These are phyloP conservation scores for Tamandua tetradactyla DNA, from an alignment of 2,797 vertebrate species.

Conservation along the genomic window DNA sequence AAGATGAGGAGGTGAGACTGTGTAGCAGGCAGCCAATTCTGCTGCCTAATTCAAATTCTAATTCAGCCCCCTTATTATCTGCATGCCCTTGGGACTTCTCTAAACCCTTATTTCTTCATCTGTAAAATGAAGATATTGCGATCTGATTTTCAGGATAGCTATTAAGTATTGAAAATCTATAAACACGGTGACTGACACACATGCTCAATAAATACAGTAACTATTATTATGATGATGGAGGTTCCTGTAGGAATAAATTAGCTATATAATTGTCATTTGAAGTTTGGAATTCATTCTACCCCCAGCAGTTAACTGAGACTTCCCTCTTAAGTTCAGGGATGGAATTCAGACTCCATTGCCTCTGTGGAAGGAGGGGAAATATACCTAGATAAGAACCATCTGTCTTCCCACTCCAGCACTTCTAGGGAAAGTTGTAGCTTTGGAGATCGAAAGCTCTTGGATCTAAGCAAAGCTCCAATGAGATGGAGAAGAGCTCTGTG, in stretches of 20 bases:
- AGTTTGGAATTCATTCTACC: neutral
- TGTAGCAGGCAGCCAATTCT: no score
- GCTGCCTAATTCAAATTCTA: neutral
- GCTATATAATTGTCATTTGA: neutral
- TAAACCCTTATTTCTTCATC: constrained; percentile 7
- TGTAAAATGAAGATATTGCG: constrained; percentile 24
- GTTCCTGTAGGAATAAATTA: neutral
- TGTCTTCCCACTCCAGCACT: neutral
- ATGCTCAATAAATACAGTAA: constrained; percentile 12
- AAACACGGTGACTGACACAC: neutral
- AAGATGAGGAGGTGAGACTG: neutral
- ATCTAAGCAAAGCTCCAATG: neutral
- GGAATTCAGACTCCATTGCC: constrained; percentile 18
- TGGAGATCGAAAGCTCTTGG: neutral
- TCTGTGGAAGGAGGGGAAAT: neutral
- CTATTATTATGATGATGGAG: neutral
- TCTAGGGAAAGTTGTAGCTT: neutral
- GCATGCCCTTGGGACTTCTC: neutral
- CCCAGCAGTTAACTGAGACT: neutral
- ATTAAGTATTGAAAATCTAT: neutral
- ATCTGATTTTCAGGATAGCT: neutral
- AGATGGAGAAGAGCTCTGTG: neutral
- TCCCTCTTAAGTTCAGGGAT: constrained; percentile 4
- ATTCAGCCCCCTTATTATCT: neutral
- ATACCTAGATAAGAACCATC: neutral